Percentiles rank a stretch among this genome's conserved stretches.
Conservation (phyloP, 2,113 vertebrate species). For the Bettongia penicillata region DNA sequence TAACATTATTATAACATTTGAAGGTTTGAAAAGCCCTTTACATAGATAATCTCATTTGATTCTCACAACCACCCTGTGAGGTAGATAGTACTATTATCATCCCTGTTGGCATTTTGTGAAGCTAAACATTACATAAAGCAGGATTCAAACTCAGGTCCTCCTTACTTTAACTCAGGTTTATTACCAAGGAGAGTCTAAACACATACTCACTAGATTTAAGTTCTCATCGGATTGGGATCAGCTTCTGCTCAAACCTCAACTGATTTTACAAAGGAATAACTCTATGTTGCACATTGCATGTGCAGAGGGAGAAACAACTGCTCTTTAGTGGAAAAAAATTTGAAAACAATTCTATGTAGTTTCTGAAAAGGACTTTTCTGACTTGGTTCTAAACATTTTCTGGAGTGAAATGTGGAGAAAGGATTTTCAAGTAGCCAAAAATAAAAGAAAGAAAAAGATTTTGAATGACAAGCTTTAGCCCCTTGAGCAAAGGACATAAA, state of each 20-base stretch:
- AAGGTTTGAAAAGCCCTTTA: accelerated
- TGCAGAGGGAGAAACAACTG: background rate
- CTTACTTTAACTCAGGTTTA: background rate
- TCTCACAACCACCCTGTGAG: background rate
- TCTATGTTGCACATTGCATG: background rate
- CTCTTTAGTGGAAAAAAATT: background rate
- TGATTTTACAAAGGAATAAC: background rate
- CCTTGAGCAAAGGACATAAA: background rate
- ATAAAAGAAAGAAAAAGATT: background rate
- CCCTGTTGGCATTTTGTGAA: background rate
- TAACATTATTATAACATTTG: background rate
- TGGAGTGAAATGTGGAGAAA: background rate
- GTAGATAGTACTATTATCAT: background rate
- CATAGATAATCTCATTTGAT: background rate
- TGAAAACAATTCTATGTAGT: background rate
- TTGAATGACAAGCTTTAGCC: background rate
- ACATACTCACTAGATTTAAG: background rate
- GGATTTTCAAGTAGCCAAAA: background rate
- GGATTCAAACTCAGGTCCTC: background rate
- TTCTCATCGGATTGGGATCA: background rate
- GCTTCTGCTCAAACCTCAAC: background rate
- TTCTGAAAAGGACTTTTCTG: background rate
- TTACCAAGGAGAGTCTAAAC: background rate
- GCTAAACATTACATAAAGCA: background rate
- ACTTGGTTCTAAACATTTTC: background rate